phyloP scores from a whole-genome alignment of 1,140 invertebrate genomes.

The Plectrocnemia conspersa region DNA sequence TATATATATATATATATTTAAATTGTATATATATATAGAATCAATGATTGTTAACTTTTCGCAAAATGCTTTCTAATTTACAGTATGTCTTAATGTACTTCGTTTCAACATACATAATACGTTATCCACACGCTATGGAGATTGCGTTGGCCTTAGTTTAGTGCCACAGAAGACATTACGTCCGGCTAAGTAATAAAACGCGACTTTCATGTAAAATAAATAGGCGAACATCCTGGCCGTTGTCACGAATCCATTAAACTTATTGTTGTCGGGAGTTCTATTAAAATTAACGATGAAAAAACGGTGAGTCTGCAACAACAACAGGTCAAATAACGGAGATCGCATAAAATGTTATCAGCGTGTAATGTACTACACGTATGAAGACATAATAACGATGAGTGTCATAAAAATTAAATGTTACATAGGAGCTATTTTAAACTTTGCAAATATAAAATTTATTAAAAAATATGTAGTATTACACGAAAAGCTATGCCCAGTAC shows the following conservation, averaged over 20 bases:
- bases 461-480: too few species aligned
- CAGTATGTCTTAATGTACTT: not conserved
- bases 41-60: conserved; percentile 8
- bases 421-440: not conserved
- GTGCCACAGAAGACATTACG: not conserved
- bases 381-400: not conserved
- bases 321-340: too few species aligned
- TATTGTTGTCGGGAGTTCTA: conserved; percentile 6
- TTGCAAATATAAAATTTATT: not conserved
- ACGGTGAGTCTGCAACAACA: too few species aligned
- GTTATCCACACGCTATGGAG: not conserved
- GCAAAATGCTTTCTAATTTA: conserved; percentile 8
- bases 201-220: conserved; percentile 24
- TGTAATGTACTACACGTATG: not conserved
- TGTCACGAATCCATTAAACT: conserved; percentile 24
- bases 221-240: conserved; percentile 22
- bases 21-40: not conserved
- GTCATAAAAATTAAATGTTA: not conserved
- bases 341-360: too few species aligned
- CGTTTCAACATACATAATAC: not conserved
- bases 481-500: too few species aligned
- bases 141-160: not conserved
- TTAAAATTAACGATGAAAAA: not conserved
- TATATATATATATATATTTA: not conserved
- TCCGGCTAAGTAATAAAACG: too few species aligned